These are phyloP conservation scores for Myxocyprinus asiaticus DNA, from an alignment of 2,113 vertebrate genomes.

Conservation along the genomic window DNA sequence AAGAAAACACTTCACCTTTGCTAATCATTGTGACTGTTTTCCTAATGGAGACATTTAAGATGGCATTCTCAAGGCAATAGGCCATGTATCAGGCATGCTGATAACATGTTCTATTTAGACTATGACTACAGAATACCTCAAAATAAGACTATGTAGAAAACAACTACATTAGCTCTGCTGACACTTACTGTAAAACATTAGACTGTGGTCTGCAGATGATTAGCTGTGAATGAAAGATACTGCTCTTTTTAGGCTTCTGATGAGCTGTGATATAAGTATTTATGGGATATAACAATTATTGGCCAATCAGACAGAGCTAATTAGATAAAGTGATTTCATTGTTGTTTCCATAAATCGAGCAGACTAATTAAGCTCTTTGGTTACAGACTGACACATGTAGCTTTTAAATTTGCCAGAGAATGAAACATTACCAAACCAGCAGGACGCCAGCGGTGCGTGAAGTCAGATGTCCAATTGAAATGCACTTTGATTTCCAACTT, in stretches of 20 bases:
- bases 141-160: neutral
- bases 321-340: conserved; percentile 41
- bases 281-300: neutral
- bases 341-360: conserved; percentile 39
- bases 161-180: neutral
- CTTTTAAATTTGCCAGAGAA: conserved; percentile 35
- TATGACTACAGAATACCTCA: no score
- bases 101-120: no score
- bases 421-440: conserved; percentile 48
- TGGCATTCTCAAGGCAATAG: neutral
- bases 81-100: neutral
- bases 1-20: no score
- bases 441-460: conserved; percentile 20
- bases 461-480: conserved; percentile 23
- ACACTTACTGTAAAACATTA: conserved; percentile 10
- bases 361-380: conserved; percentile 46
- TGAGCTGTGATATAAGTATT: conserved; percentile 27
- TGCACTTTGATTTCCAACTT: conserved; percentile 36
- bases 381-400: conserved; percentile 29
- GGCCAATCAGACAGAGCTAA: conserved; percentile 1
- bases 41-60: no score
- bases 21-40: no score
- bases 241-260: conserved; percentile 29
- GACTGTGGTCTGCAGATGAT: conserved; percentile 31
- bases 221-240: conserved; percentile 37